phyloP scores from a whole-genome alignment of 2,797 vertebrate genomes.

The Manis javanica region DNA sequence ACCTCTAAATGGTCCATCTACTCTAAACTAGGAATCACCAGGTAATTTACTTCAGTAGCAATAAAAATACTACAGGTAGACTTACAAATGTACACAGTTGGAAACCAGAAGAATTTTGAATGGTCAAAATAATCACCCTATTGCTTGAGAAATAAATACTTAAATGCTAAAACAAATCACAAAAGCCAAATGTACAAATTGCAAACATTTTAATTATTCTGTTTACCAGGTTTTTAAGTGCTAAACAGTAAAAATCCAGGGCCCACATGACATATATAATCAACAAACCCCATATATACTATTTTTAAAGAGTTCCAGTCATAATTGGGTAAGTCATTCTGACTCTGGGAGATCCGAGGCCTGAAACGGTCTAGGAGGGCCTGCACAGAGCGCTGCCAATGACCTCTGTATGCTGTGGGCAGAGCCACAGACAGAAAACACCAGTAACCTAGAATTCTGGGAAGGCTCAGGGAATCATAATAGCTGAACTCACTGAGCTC shows the following conservation, averaged over 20 bases:
- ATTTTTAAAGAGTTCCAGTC: background rate
- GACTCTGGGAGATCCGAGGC: background rate
- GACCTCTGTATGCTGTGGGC: rapidly evolving
- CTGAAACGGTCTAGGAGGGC: background rate
- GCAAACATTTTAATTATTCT: background rate
- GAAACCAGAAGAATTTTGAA: background rate
- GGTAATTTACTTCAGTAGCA: background rate
- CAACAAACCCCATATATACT: background rate
- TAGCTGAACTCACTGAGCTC: background rate
- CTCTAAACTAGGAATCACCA: background rate
- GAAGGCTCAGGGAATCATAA: background rate
- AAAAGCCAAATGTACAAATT: background rate
- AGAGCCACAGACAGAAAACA: background rate
- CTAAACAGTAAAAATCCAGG: background rate
- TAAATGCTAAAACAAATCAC: background rate
- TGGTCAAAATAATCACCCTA: background rate
- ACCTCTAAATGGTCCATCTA: background rate
- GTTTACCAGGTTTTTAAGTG: background rate
- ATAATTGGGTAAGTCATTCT: background rate
- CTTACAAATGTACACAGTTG: background rate
- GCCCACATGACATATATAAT: background rate
- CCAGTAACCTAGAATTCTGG: background rate
- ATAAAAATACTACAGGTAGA: background rate
- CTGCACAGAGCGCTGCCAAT: rapidly evolving
- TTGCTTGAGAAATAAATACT: background rate